Evolutionary conservation across 2,113 vertebrate species (phyloP).

Genomic region (Macquaria australasica): DNA sequence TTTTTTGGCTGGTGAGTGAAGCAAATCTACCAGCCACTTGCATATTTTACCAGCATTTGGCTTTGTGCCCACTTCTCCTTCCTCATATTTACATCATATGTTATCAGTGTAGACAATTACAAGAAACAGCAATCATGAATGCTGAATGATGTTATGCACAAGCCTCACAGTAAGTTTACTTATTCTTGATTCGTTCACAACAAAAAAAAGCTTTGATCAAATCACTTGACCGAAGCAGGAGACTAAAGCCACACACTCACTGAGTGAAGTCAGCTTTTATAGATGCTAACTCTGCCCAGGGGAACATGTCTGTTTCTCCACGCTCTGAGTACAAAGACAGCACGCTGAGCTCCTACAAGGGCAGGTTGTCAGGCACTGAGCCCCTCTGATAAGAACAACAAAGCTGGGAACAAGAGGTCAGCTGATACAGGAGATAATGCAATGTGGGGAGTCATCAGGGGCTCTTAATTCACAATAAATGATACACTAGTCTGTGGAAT

Average conservation of each 20-base stretch:
- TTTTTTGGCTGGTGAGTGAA: too few relatives aligned
- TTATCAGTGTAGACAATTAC: background rate
- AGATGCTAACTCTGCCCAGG: background rate
- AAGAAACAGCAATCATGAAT: background rate
- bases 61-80: background rate
- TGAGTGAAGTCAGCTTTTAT: conserved; percentile 28
- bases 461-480: background rate
- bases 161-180: background rate
- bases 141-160: background rate
- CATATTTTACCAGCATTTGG: too few relatives aligned
- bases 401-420: conserved; percentile 19
- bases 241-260: conserved; percentile 1
- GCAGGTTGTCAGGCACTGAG: conserved; percentile 14
- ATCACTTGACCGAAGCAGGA: conserved; percentile 8
- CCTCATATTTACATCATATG: background rate
- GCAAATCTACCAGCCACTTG: too few relatives aligned
- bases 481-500: background rate
- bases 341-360: conserved; percentile 5
- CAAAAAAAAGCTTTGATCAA: conserved; percentile 7
- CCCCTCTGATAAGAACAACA: conserved; percentile 26
- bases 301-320: conserved; percentile 30
- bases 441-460: background rate
- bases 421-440: background rate
- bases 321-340: conserved; percentile 27
- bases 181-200: conserved; percentile 4